Percentiles rank a stretch among this genome's conserved stretches.
These are phyloP conservation scores for Rhipidura dahli DNA, from an alignment of 2,113 vertebrate species.

Conservation along the genomic window DNA sequence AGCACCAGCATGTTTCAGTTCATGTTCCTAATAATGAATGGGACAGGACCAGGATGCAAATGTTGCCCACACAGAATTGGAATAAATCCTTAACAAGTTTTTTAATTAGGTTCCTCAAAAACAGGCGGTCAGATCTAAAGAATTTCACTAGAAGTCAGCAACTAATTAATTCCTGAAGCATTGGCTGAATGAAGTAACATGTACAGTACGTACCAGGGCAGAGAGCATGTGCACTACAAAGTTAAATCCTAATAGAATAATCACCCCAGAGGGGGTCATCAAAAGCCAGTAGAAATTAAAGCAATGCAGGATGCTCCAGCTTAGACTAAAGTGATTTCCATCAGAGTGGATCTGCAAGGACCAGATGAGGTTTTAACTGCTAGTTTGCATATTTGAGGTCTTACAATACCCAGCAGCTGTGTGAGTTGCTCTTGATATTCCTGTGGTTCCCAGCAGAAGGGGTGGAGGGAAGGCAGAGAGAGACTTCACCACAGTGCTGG, in stretches of 20 bases:
- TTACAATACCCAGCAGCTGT: neutral
- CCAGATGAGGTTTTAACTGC: neutral
- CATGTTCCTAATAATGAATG: neutral
- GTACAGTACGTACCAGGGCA: neutral
- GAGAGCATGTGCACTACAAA: neutral
- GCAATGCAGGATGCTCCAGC: neutral
- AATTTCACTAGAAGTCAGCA: neutral
- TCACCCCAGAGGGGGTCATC: neutral
- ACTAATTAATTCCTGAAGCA: neutral
- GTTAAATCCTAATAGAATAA: neutral
- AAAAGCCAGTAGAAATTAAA: neutral
- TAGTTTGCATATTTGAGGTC: neutral
- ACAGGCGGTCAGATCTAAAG: neutral
- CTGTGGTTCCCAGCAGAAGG: neutral
- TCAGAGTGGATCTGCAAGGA: neutral
- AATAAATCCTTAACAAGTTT: neutral
- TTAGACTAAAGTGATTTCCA: neutral
- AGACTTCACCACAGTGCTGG: neutral
- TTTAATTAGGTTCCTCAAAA: neutral
- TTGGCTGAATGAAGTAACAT: neutral
- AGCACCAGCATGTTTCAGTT: neutral
- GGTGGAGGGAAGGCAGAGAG: neutral
- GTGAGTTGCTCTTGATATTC: neutral
- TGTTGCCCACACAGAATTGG: neutral
- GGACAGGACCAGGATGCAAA: neutral